phyloP scores from a whole-genome alignment of 2,797 vertebrate genomes.

The Crypturellus tataupa region DNA sequence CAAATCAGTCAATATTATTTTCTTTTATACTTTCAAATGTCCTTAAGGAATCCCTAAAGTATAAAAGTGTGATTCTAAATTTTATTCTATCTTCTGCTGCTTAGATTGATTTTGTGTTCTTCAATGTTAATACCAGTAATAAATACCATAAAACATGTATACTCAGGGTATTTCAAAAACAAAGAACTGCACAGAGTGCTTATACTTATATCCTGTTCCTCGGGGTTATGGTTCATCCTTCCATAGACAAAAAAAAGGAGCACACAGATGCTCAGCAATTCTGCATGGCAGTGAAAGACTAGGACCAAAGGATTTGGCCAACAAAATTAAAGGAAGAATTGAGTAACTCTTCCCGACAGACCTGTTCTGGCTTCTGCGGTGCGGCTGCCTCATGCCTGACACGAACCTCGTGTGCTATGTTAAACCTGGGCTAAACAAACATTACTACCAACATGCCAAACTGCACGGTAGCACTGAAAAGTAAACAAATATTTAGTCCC shows the following conservation, averaged over 20 bases:
- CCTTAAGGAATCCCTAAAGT: conserved; percentile 1
- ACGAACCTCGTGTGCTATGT: background rate
- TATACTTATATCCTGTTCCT: conserved; percentile 23
- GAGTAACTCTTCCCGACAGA: conserved; percentile 47
- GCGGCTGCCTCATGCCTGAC: conserved; percentile 15
- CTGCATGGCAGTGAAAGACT: background rate
- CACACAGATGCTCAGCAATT: background rate
- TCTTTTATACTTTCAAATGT: background rate
- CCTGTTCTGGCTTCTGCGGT: conserved; percentile 1
- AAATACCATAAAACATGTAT: background rate
- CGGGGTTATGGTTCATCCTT: background rate
- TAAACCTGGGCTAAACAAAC: background rate
- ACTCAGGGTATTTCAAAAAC: conserved; percentile 3
- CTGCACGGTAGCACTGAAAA: background rate
- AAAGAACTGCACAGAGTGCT: background rate
- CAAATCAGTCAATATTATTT: background rate
- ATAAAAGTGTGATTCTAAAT: background rate
- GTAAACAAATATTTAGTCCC: background rate
- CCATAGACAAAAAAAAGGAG: background rate
- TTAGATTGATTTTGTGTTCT: conserved; percentile 34
- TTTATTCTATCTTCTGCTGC: conserved; percentile 36
- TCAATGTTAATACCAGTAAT: conserved; percentile 11
- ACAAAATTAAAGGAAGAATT: conserved; percentile 18
- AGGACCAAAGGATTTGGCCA: conserved; percentile 36
- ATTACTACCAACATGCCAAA: background rate